phyloP scores from a whole-genome alignment of 2,888 invertebrate species.

The Nezara viridula region DNA sequence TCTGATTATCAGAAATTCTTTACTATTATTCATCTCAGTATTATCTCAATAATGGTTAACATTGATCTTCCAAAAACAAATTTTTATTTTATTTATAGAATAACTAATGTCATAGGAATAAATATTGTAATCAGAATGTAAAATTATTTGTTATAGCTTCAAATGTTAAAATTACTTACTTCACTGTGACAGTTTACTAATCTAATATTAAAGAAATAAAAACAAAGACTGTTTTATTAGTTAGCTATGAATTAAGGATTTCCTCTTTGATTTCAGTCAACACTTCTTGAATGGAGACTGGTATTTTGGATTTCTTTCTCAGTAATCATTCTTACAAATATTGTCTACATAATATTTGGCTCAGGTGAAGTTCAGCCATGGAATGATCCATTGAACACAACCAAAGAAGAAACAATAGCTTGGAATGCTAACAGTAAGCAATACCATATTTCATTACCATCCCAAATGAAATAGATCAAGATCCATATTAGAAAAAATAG shows the following conservation, averaged over 20 bases:
- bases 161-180: too few relatives aligned
- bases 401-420: slow-evolving; percentile 63
- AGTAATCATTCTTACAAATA: slow-evolving; percentile 78
- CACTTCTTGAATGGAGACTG: slow-evolving; percentile 78
- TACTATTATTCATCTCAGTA: too few relatives aligned
- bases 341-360: slow-evolving; percentile 79
- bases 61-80: too few relatives aligned
- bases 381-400: slow-evolving; percentile 71
- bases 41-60: too few relatives aligned
- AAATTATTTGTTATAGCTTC: too few relatives aligned
- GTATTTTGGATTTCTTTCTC: slow-evolving; percentile 87
- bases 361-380: slow-evolving; percentile 83
- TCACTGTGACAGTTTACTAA: too few relatives aligned
- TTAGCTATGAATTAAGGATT: background rate
- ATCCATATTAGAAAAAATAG: background rate
- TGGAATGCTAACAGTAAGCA: slow-evolving; percentile 63
- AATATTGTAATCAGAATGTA: too few relatives aligned
- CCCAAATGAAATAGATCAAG: background rate
- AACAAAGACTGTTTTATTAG: slow-evolving; percentile 1
- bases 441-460: background rate
- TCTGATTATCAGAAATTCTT: too few relatives aligned
- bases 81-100: too few relatives aligned
- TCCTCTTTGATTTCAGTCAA: slow-evolving; percentile 64
- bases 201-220: too few relatives aligned
- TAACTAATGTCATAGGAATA: too few relatives aligned